Evolutionary conservation across 2,797 vertebrate species (phyloP).

Genomic region (Mormyrops attenuatus): DNA sequence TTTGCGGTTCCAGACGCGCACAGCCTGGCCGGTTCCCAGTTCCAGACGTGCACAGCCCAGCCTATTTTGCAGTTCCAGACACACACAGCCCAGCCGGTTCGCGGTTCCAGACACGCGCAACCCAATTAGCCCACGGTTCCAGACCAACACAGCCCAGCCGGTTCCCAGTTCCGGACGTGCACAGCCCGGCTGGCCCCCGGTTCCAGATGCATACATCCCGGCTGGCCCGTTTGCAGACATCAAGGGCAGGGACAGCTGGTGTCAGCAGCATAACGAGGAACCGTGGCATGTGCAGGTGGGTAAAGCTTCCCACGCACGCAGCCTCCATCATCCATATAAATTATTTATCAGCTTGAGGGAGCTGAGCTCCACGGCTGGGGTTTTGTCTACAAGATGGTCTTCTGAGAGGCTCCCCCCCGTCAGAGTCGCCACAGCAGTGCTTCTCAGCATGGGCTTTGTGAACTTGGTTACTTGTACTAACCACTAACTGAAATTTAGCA

Average conservation of each 20-base stretch:
- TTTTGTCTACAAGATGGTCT: background rate
- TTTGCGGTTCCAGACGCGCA: too few relatives aligned
- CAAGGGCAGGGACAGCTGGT: background rate
- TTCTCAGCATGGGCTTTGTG: background rate
- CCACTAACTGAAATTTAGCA: background rate
- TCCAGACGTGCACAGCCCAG: too few relatives aligned
- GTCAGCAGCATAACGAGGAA: background rate
- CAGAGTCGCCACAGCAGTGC: background rate
- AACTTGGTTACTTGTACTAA: background rate
- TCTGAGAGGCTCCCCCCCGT: background rate
- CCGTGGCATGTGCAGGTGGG: background rate
- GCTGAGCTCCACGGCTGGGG: slow-evolving; percentile 13
- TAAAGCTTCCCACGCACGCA: slow-evolving; percentile 13
- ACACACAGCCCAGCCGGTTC: too few relatives aligned
- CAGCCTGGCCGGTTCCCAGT: too few relatives aligned
- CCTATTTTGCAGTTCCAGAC: background rate
- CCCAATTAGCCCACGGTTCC: background rate
- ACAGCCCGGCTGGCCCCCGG: background rate
- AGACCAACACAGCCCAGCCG: background rate
- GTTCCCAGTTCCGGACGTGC: background rate
- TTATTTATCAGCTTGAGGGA: slow-evolving; percentile 31
- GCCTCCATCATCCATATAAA: slow-evolving; percentile 31
- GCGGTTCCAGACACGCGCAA: background rate
- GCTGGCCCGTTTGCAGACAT: background rate
- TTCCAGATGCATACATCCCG: background rate